A percentile compares a stretch with the other conserved stretches of the same genome.
Conservation (phyloP, 1,140 invertebrate species). For the Bicyclus anynana region DNA sequence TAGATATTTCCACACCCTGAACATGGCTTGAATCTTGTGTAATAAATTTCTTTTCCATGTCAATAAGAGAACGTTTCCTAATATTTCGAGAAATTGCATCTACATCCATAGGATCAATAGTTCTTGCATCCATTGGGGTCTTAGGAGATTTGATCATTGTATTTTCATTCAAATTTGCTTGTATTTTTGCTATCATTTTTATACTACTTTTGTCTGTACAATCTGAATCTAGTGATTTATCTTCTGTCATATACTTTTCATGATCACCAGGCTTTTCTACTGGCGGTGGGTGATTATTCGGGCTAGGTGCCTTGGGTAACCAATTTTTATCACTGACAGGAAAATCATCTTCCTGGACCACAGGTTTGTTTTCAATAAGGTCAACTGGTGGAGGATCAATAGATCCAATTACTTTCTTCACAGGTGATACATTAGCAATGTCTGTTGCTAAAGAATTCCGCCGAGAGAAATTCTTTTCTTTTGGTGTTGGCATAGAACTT, state of each 20-base stretch:
- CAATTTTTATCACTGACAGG: conserved; percentile 55
- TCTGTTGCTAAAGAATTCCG: conserved; percentile 34
- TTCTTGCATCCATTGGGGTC: conserved; percentile 67
- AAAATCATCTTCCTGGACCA: conserved; percentile 35
- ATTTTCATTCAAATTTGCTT: conserved; percentile 69
- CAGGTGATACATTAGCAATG: conserved; percentile 32
- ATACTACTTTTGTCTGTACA: conserved; percentile 61
- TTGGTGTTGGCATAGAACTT: conserved; percentile 28
- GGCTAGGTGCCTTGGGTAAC: conserved; percentile 59
- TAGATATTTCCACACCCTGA: conserved; percentile 65
- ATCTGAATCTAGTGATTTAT: conserved; percentile 63
- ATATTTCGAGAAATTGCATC: conserved; percentile 49
- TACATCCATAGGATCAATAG: conserved; percentile 55
- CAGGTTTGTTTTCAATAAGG: conserved; percentile 40
- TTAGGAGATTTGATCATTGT: conserved; percentile 72
- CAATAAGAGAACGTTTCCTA: conserved; percentile 41
- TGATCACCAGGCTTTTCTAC: conserved; percentile 61
- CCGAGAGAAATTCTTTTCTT: conserved; percentile 35
- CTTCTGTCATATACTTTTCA: conserved; percentile 71
- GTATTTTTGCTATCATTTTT: conserved; percentile 71
- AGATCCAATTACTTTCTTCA: conserved; percentile 34
- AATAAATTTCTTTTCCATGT: conserved; percentile 75
- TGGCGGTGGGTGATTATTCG: conserved; percentile 48
- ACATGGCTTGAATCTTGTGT: conserved; percentile 63
- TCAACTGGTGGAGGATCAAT: conserved; percentile 31